phyloP scores from a whole-genome alignment of 1,140 invertebrate genomes.

The Bombus confusus region DNA sequence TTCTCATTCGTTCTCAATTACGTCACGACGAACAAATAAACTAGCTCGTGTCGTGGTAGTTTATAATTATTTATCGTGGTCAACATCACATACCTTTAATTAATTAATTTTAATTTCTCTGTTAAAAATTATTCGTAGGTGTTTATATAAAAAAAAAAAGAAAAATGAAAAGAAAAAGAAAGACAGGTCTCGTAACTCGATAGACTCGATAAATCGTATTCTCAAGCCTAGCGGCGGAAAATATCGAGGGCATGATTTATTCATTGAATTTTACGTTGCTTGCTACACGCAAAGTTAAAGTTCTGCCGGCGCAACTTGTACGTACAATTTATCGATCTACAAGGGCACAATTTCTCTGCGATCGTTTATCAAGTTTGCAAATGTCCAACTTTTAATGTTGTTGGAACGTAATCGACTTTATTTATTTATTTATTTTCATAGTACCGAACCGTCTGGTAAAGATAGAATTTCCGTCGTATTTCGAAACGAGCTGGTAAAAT shows the following conservation, averaged over 20 bases:
- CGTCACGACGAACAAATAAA: background rate
- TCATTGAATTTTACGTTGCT: background rate
- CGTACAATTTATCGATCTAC: too few relatives aligned
- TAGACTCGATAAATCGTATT: background rate
- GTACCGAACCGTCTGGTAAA: background rate
- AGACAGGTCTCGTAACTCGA: background rate
- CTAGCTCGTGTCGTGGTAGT: background rate
- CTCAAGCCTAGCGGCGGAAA: background rate
- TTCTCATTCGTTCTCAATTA: background rate
- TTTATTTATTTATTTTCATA: background rate
- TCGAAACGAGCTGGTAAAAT: background rate
- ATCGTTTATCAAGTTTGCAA: background rate
- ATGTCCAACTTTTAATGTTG: background rate
- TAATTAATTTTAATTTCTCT: background rate
- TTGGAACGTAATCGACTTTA: background rate
- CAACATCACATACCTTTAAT: too few relatives aligned
- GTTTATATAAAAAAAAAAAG: background rate
- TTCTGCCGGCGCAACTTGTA: background rate
- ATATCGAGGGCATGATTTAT: background rate
- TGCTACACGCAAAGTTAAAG: background rate
- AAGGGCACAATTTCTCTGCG: background rate
- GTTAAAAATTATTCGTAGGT: background rate
- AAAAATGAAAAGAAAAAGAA: background rate
- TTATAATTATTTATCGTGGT: background rate
- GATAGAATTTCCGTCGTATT: background rate